Base-by-base conservation (phyloP, 2,797 vertebrate species). In the Kryptopterus vitreolus region DNA sequence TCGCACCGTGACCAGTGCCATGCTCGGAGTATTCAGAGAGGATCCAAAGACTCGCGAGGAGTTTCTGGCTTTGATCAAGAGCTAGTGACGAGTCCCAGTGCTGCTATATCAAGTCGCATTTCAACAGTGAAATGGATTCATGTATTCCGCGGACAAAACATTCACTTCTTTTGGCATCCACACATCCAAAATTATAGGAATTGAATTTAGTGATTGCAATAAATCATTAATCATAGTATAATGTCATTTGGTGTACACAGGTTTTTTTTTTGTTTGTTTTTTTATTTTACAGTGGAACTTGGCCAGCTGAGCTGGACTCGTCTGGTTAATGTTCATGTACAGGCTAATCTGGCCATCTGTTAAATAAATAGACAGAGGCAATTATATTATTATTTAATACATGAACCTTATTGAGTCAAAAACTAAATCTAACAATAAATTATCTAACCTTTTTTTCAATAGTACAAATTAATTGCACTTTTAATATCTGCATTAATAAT, bases 11-110 rank as follows among this genome's bases (percentile, higher is more conserved):
- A 96, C 90, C n/a, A 95, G 93, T 70, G 33, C 91, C 82, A 95
- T 94, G 95, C 84, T 95, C 85, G 92, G 92, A 33, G 70, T 89
- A 66, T 95, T 94, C 87, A 86, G 94, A 22, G 92, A 95, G 69
- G 92, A 96, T 85, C 92, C 92, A 70, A 96, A 95, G 89, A 89
- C 91, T 50, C 87, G 94, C 26, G 93, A 95, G 81, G 93, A 95
- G 89, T 94, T 94, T 87, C 88, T 95, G 78, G 73, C 87, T 15
- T 90, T 95, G 76, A 89, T 92, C 18, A 89, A 90, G 81, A 86
- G 43, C 35, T 31, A 43, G 76, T 83, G 90, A 90, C n/a, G 69
- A 59, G 68, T 62, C 33, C 2, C 33, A 38, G 70, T 43, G 31
- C n/a, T 26, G 13, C 55, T 22, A 24, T 4, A 55, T 16, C 33